Conservation (phyloP, 2,113 vertebrate species). For the Chionodraco myersi region DNA sequence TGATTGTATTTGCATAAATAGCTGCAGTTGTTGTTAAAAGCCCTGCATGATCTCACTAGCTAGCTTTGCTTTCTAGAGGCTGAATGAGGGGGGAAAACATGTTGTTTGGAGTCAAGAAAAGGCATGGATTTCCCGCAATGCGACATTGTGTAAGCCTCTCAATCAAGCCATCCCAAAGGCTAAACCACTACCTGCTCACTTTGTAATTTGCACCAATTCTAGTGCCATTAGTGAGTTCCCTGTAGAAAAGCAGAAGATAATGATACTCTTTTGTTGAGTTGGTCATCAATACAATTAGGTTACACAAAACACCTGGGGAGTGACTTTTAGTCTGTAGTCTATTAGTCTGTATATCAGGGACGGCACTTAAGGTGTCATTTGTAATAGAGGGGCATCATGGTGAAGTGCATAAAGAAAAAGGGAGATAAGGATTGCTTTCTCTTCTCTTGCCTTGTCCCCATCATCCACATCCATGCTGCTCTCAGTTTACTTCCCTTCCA, state of each 20-base stretch:
- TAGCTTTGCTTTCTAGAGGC: slow-evolving; percentile 40
- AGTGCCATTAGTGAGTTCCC: slow-evolving; percentile 49
- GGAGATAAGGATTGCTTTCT: slow-evolving; percentile 34
- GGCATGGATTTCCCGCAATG: slow-evolving; percentile 70
- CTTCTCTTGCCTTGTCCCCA: background rate
- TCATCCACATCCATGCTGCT: slow-evolving; percentile 13
- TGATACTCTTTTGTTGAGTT: slow-evolving; percentile 46
- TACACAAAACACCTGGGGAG: slow-evolving; percentile 43
- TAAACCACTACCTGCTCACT: slow-evolving; percentile 38
- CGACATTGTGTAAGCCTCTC: slow-evolving; percentile 59
- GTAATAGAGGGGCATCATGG: slow-evolving; percentile 17
- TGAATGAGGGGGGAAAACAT: slow-evolving; percentile 43
- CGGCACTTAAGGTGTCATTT: slow-evolving; percentile 38
- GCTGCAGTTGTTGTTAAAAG: slow-evolving; percentile 71
- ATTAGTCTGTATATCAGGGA: slow-evolving; percentile 16
- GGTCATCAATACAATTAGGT: slow-evolving; percentile 49
- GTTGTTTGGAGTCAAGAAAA: slow-evolving; percentile 57
- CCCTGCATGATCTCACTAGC: slow-evolving; percentile 61
- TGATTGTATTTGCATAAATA: slow-evolving; percentile 83
- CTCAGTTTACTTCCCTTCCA: slow-evolving; percentile 14
- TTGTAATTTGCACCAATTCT: slow-evolving; percentile 68
- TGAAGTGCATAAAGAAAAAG: slow-evolving; percentile 5
- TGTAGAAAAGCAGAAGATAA: slow-evolving; percentile 48
- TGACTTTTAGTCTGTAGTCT: background rate
- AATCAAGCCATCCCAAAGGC: slow-evolving; percentile 65